Base-by-base conservation (phyloP, 1,140 invertebrate species). In the Saxidomus purpurata region DNA sequence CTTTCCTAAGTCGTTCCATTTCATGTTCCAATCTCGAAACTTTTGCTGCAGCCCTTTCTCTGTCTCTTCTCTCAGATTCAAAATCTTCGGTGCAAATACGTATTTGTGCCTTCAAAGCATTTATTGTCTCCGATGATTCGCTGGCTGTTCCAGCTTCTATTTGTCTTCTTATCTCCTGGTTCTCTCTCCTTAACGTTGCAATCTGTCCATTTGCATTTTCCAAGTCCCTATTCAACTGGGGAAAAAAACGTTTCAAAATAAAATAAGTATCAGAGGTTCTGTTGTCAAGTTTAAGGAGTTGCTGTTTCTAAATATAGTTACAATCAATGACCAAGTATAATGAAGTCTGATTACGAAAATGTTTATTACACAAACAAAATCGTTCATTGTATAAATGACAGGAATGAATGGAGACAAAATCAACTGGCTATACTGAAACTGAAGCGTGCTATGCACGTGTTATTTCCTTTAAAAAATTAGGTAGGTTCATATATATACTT, bases 41-140 rank as follows among this genome's bases (percentile, higher is more conserved):
- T 85, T 84, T 87, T 6, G 87, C 59, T 47, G 93, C 91, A 11
- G 94, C 94, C 55, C 92, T 91, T 86, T 93, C 93, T 43, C 94
- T 55, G 79, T 95, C 94, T 40, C 91, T 91, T 59, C 94, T 90
- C 77, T 95, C 94, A 6, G 91, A 93, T 61, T 94, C 93, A 82
- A 95, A 95, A 87, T 95, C 94, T 89, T 95, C 94, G 11, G 94
- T 94, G 89, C 93, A 95, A 28, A 95, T 94, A 52, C 94, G 93
- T n/a, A 95, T 94, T 81, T 95, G 94, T 13, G 94, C 92, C 76
- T 94, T 95, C 6, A 95, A 86, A 25, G 93, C 93, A 25, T 92
- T 91, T 0, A 94, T 91, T 0, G 92, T 93, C 59, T 93, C 93
- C 0, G 76, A 87, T 3, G 28, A 59, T 28, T 34, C 76, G 52